Percentiles rank a stretch among this genome's conserved stretches.
phyloP scores from a whole-genome alignment of 2,888 invertebrate genomes.

The Crepidodera aurea region DNA sequence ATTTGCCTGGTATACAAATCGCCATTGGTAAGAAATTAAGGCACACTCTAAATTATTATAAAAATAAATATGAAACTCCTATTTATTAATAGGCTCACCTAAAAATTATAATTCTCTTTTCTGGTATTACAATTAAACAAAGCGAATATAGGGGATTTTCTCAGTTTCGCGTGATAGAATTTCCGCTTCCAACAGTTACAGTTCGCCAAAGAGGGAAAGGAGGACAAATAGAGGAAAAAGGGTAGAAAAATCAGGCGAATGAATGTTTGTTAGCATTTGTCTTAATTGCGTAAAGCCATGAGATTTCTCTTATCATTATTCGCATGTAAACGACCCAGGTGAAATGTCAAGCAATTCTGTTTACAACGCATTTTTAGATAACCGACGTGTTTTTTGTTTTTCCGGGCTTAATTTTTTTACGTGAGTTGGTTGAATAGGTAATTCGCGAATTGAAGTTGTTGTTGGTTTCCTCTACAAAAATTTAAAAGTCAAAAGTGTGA shows the following conservation, averaged over 20 bases:
- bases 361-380: conserved; percentile 26
- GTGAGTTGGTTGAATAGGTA: not conserved
- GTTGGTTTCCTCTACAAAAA: no score
- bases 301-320: conserved; percentile 56
- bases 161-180: conserved; percentile 52
- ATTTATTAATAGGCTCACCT: no score
- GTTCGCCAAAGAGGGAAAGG: not conserved
- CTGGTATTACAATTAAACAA: conserved; percentile 50
- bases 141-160: conserved; percentile 53
- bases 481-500: no score
- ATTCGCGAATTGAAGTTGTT: no score
- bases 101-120: not conserved
- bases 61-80: no score
- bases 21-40: no score
- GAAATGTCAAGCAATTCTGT: conserved; percentile 50
- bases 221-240: not conserved
- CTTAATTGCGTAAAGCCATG: conserved; percentile 53
- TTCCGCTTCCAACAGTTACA: conserved; percentile 30
- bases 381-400: conserved; percentile 9
- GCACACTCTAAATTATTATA: no score
- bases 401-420: conserved; percentile 5
- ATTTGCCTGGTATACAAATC: no score
- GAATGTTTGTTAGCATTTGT: conserved; percentile 47
- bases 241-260: conserved; percentile 13
- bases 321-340: conserved; percentile 52